phyloP scores from a whole-genome alignment of 2,888 invertebrate genomes.

The Chrysolina haemoptera region DNA sequence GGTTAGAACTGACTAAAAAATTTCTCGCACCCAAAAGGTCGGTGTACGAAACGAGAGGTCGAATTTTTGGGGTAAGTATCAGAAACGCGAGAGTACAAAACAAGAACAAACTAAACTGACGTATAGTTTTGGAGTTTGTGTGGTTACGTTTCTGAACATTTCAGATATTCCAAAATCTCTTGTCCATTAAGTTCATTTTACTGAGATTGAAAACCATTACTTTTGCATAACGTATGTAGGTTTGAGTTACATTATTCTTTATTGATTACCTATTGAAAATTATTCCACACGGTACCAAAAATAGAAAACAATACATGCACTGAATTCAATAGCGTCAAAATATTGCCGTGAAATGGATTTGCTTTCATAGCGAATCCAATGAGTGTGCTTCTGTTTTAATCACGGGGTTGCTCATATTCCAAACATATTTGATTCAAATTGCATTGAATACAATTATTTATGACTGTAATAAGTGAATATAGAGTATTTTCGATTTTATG shows the following conservation, averaged over 20 bases:
- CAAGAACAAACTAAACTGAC: too few species aligned
- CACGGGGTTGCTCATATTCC: conserved; percentile 11
- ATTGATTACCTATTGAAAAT: neutral
- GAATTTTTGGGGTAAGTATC: too few species aligned
- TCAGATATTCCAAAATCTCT: too few species aligned
- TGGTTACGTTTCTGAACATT: too few species aligned
- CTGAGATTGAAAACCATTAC: too few species aligned
- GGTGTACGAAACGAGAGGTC: too few species aligned
- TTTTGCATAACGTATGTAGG: neutral
- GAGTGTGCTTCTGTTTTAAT: conserved; percentile 7
- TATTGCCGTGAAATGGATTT: conserved; percentile 1
- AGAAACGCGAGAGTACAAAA: too few species aligned
- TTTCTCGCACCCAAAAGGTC: too few species aligned
- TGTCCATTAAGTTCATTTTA: too few species aligned
- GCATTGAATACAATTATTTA: neutral
- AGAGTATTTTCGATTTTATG: neutral
- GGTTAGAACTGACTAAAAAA: too few species aligned
- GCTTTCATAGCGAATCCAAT: conserved; percentile 5
- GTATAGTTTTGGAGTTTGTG: too few species aligned
- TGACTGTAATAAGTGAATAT: neutral
- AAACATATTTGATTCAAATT: conserved; percentile 1
- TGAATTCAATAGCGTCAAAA: conserved; percentile 9
- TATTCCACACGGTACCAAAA: conserved; percentile 3
- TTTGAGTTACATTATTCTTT: neutral
- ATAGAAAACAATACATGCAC: conserved; percentile 13